Evolutionary conservation across 2,797 vertebrate species (phyloP), one percentile per base, ranked within the genome.

Genomic region (Danio jaintianensis): DNA sequence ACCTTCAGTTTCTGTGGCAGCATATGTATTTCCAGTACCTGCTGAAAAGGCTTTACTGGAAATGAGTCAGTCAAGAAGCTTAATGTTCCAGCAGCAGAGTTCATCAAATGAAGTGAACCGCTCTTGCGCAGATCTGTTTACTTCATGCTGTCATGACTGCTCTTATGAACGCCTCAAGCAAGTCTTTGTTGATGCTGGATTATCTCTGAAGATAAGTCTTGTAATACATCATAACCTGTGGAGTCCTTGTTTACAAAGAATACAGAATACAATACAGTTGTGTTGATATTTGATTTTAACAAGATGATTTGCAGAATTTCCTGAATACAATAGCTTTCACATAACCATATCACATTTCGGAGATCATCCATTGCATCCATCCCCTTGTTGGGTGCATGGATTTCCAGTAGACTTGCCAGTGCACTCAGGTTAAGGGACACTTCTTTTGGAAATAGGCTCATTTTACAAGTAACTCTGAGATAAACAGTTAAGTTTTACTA

Each of bases 21-120:
- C 64, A 38, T 73, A 67, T 76, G 63, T 61, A 66, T 73, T 86
- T 79, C 69, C 69, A 66, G 55, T 78, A 82, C 78, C 77, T 86
- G 75, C 62, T 80, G 13, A 43, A 59, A 71, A 70, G 42, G 4
- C 20, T 6, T 81, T 83, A 81, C 58, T 74, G 68, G 67, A 59
- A 82, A 36, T 55, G 75, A 72, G 50, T 82, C 18, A 50, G 47
- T 45, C 48, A 18, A 43, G n/a, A 53, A 56, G 64, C 58, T 40
- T 53, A 18, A 11, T 53, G 76, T 71, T 52, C 63, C 62, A 59
- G 38, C 43, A 66, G 48, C 43, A 11, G 47, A 61, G 12, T 47
- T 52, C 45, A 11, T 64, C 42, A 70, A 29, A 64, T 69, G 36
- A 66, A 56, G 18, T 9, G 7, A 53, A 55, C 58, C 10, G 53